Conservation (phyloP, 30 jellyfish, hydroid and myxozoan genomes). For the Aurelia sp. region DNA sequence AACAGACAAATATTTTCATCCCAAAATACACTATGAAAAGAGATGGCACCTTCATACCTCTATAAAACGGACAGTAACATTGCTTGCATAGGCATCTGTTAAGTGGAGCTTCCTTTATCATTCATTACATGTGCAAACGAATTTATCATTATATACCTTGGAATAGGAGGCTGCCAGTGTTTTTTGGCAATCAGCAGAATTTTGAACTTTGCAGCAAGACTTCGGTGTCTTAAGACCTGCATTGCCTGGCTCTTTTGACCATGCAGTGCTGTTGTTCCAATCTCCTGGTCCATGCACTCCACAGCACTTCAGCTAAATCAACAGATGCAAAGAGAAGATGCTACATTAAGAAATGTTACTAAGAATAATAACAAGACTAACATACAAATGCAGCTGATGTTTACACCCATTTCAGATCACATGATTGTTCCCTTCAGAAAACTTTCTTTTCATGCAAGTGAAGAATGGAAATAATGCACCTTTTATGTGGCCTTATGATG, state of each 20-base stretch:
- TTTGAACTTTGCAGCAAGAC: slow-evolving; percentile 73
- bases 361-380: not conserved
- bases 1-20: too few species aligned
- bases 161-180: not conserved
- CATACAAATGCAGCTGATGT: too few species aligned
- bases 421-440: not conserved
- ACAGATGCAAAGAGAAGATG: not conserved
- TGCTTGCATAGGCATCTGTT: too few species aligned
- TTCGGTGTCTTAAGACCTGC: slow-evolving; percentile 39
- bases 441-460: too few species aligned
- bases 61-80: too few species aligned
- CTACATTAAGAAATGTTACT: not conserved
- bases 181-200: slow-evolving; percentile 29
- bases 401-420: not conserved
- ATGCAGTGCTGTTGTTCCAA: slow-evolving; percentile 70
- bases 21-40: too few species aligned
- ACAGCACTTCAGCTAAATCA: slow-evolving; percentile 81
- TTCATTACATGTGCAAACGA: too few species aligned
- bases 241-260: slow-evolving; percentile 26
- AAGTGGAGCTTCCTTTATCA: too few species aligned
- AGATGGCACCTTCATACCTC: too few species aligned
- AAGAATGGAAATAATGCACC: too few species aligned
- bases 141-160: slow-evolving; percentile 14
- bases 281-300: slow-evolving; percentile 71
- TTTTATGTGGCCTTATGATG: too few species aligned